phyloP scores from a whole-genome alignment of 1,140 invertebrate species.

The Campoletis sonorensis region DNA sequence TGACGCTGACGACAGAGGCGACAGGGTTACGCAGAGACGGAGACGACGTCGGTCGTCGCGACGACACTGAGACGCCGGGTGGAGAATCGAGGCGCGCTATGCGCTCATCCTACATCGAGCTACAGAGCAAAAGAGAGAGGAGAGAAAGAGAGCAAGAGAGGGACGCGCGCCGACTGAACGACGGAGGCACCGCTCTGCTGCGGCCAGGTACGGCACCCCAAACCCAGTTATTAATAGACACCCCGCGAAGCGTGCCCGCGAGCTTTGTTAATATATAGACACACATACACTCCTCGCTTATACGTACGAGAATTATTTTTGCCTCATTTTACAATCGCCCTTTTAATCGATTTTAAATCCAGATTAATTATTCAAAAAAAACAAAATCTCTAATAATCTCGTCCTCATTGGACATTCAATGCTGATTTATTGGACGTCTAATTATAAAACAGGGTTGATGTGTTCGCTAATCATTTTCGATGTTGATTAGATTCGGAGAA shows the following conservation, averaged over 20 bases:
- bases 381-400: no score
- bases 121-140: slow-evolving; percentile 40
- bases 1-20: slow-evolving; percentile 31
- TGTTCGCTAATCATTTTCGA: no score
- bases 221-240: slow-evolving; percentile 75
- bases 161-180: slow-evolving; percentile 54
- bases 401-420: no score
- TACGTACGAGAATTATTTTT: not conserved
- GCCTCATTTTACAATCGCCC: no score
- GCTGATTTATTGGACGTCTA: no score
- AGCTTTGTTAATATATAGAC: not conserved
- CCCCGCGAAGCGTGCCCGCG: slow-evolving; percentile 68
- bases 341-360: no score
- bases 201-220: slow-evolving; percentile 76
- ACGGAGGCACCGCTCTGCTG: slow-evolving; percentile 62
- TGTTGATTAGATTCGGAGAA: no score
- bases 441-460: no score
- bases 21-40: slow-evolving; percentile 48
- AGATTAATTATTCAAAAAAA: no score
- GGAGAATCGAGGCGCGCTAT: slow-evolving; percentile 65
- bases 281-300: not conserved
- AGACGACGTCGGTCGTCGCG: slow-evolving; percentile 74
- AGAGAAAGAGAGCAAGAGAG: slow-evolving; percentile 33
- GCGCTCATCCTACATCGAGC: slow-evolving; percentile 52
- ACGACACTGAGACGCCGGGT: slow-evolving; percentile 76